Evolutionary conservation across 2,888 invertebrate species (phyloP).

Genomic region (Arctia plantaginis): DNA sequence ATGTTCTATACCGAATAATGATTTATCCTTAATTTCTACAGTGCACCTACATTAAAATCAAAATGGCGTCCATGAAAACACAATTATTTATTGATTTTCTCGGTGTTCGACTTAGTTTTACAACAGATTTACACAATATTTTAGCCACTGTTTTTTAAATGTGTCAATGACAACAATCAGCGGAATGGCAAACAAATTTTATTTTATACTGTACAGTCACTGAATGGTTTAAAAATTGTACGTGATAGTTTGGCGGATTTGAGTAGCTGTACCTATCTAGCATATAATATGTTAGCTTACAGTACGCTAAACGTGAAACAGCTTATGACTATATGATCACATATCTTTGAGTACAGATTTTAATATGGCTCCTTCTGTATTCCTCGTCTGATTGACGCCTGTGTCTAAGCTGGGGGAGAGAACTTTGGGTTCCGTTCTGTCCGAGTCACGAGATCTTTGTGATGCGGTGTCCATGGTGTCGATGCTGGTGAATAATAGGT

Average conservation of each 20-base stretch:
- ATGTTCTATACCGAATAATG: background rate
- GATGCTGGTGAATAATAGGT: slow-evolving; percentile 75
- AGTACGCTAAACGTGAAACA: slow-evolving; percentile 20
- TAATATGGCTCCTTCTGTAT: slow-evolving; percentile 80
- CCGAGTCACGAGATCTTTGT: slow-evolving; percentile 69
- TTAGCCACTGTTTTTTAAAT: background rate
- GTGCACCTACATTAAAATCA: background rate
- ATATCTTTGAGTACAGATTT: slow-evolving; percentile 82
- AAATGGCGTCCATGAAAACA: background rate
- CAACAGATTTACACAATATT: background rate
- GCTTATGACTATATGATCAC: slow-evolving; percentile 54
- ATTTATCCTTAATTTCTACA: background rate
- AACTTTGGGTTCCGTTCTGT: slow-evolving; percentile 51
- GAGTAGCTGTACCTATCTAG: background rate
- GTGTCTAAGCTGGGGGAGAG: slow-evolving; percentile 65
- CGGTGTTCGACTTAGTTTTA: background rate
- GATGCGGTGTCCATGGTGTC: slow-evolving; percentile 71
- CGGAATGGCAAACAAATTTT: background rate
- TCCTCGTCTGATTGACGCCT: slow-evolving; percentile 79
- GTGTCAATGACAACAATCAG: background rate
- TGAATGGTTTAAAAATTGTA: background rate
- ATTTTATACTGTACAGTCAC: background rate
- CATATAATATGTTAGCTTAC: slow-evolving; percentile 4
- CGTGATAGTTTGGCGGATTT: background rate
- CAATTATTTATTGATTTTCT: background rate